phyloP scores from a whole-genome alignment of 2,888 invertebrate genomes.

The Leptopilina drosophilae region DNA sequence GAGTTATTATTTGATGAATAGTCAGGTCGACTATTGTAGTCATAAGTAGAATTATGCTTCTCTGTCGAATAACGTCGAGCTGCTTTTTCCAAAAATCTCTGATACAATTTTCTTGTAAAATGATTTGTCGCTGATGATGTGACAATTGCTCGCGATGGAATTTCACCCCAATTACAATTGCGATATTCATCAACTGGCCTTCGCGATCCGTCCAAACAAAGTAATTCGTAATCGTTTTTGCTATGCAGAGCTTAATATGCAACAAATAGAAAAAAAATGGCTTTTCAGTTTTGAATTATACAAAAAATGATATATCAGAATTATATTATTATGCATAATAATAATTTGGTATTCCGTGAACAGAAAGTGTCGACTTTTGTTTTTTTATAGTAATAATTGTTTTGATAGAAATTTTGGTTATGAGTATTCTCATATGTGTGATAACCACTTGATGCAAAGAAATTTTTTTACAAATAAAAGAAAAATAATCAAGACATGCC shows the following conservation, averaged over 20 bases:
- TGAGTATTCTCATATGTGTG: too few relatives aligned
- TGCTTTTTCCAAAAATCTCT: conserved; percentile 82
- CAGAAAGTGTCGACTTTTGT: too few relatives aligned
- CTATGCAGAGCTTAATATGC: conserved; percentile 76
- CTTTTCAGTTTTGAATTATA: background rate
- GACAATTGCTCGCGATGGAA: conserved; percentile 90
- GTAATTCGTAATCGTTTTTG: conserved; percentile 86
- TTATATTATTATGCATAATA: too few relatives aligned
- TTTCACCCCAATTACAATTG: conserved; percentile 90
- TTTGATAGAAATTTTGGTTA: too few relatives aligned
- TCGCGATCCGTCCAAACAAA: conserved; percentile 89
- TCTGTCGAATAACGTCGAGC: conserved; percentile 65
- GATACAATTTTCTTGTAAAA: conserved; percentile 81
- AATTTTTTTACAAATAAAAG: too few relatives aligned
- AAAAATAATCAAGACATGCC: too few relatives aligned
- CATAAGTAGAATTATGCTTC: conserved; percentile 51
- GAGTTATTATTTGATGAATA: conserved; percentile 36
- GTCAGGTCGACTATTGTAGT: conserved; percentile 60
- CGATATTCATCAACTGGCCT: conserved; percentile 83
- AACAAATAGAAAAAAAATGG: background rate
- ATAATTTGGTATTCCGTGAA: too few relatives aligned
- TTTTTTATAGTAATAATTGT: too few relatives aligned
- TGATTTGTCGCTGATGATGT: conserved; percentile 87
- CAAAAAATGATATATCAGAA: too few relatives aligned
- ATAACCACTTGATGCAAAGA: too few relatives aligned